Conservation (phyloP, 2,888 invertebrate species). For the Arctia plantaginis region DNA sequence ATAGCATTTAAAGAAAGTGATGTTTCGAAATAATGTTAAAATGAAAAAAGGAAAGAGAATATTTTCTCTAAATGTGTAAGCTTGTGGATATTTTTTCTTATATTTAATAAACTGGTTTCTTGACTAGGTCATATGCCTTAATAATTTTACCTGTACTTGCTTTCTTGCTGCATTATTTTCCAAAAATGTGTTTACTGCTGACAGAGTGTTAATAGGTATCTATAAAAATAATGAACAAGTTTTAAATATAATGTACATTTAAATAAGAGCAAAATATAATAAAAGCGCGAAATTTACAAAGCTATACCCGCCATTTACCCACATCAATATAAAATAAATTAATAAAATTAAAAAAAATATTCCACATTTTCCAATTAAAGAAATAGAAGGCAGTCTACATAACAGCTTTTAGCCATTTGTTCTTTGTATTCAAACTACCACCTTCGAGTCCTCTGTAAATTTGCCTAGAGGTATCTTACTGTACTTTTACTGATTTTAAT, state of each 20-base stretch:
- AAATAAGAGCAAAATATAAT: background rate
- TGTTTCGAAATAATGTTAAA: background rate
- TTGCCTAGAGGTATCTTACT: background rate
- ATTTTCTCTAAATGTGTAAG: background rate
- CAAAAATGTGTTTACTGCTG: slow-evolving; percentile 88
- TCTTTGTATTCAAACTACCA: background rate
- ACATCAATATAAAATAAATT: background rate
- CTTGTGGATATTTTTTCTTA: background rate
- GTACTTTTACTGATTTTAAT: background rate
- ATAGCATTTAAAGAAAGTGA: background rate
- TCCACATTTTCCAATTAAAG: background rate
- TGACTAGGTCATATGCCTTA: background rate
- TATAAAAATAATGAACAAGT: slow-evolving; percentile 63
- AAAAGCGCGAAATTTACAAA: slow-evolving; percentile 3
- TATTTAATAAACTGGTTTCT: background rate
- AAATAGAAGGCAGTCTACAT: background rate
- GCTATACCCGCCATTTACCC: slow-evolving; percentile 34
- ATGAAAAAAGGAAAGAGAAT: background rate
- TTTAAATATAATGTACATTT: background rate
- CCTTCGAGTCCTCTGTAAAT: background rate
- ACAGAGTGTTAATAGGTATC: slow-evolving; percentile 89
- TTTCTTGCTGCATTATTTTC: slow-evolving; percentile 83
- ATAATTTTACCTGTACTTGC: slow-evolving; percentile 67
- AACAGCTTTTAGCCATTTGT: background rate
- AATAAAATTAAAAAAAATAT: background rate